These are phyloP conservation scores for Lithobates pipiens DNA, from an alignment of 2,797 vertebrate species.

Conservation along the genomic window DNA sequence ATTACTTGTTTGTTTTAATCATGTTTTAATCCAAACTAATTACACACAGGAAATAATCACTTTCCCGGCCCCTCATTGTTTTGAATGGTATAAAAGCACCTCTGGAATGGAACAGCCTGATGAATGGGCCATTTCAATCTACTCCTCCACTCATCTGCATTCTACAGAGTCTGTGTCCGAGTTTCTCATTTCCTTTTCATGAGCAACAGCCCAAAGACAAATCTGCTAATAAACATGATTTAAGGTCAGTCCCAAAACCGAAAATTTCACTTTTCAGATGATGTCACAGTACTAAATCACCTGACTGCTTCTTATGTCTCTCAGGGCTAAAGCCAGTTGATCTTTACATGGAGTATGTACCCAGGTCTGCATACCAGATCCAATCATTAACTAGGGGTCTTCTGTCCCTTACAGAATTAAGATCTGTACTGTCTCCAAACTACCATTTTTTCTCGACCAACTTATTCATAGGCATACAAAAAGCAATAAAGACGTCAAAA, in stretches of 20 bases:
- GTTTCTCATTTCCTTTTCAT: neutral
- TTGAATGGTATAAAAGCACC: conserved; percentile 35
- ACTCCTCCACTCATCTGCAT: conserved; percentile 30
- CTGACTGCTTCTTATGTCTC: neutral
- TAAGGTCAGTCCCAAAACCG: neutral
- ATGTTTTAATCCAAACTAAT: conserved; percentile 56
- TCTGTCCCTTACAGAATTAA: too few relatives aligned
- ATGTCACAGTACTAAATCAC: neutral
- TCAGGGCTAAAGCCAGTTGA: neutral
- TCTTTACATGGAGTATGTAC: neutral
- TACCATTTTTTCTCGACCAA: too few relatives aligned
- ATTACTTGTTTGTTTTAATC: conserved; percentile 62
- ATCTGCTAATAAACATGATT: neutral
- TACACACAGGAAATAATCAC: conserved; percentile 57
- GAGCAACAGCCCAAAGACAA: neutral
- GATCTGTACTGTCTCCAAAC: too few relatives aligned
- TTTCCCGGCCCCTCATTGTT: conserved; percentile 19
- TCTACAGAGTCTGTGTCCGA: neutral
- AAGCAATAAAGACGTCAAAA: too few relatives aligned
- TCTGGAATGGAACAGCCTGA: conserved; percentile 15
- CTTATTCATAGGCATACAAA: too few relatives aligned
- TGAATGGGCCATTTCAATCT: conserved; percentile 20
- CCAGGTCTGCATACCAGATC: neutral
- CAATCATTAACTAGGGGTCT: neutral
- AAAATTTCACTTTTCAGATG: neutral